Evolutionary conservation across 2,888 invertebrate species (phyloP).

Genomic region (Malthinus seriepunctatus): DNA sequence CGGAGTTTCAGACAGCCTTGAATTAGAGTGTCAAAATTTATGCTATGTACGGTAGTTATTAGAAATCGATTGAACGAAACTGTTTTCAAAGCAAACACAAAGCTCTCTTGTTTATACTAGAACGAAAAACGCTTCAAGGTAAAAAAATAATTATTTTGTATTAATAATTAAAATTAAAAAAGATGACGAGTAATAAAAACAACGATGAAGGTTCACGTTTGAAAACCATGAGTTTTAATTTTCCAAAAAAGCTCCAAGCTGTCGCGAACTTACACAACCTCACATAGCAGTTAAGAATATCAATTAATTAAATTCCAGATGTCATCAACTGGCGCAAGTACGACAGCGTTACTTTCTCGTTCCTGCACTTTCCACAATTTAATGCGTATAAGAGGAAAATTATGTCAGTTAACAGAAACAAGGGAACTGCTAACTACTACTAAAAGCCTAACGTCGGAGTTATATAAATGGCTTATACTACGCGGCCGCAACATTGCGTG

Average conservation of each 20-base stretch:
- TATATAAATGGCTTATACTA: constrained; percentile 50
- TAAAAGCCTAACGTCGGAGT: constrained; percentile 50
- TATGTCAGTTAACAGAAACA: constrained; percentile 53
- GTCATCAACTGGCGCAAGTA: constrained; percentile 35
- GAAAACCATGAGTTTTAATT: constrained; percentile 12
- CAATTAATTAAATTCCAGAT: constrained; percentile 44
- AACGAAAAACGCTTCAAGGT: no score
- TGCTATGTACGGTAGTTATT: neutral
- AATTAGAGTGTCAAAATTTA: constrained; percentile 13
- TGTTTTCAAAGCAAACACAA: constrained; percentile 16
- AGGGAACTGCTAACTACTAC: constrained; percentile 52
- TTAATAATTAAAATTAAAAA: no score
- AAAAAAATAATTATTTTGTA: no score
- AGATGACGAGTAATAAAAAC: no score
- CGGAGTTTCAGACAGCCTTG: constrained; percentile 11
- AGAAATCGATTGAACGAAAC: constrained; percentile 7
- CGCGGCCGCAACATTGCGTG: constrained; percentile 40
- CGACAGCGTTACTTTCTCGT: constrained; percentile 39
- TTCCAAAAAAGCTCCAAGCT: constrained; percentile 21
- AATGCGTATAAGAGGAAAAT: constrained; percentile 54
- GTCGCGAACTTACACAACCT: constrained; percentile 26
- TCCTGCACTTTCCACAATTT: constrained; percentile 47
- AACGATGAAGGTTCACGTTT: neutral
- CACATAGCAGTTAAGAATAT: constrained; percentile 30
- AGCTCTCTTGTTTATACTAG: neutral